Evolutionary conservation across 2,797 vertebrate genomes (phyloP).

Genomic region (Fistularia tabacaria): DNA sequence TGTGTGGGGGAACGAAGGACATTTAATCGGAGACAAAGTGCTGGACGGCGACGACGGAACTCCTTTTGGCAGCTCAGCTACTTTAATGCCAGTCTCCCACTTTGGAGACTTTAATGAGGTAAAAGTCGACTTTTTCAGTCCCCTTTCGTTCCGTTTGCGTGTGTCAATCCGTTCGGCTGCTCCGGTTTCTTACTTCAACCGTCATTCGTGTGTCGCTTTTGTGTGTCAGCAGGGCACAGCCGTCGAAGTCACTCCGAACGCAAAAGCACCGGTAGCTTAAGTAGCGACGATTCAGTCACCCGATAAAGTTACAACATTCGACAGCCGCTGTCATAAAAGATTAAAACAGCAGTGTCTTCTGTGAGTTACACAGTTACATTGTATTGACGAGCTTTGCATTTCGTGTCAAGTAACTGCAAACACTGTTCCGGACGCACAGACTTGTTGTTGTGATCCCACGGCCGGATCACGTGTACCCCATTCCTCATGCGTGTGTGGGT

Average conservation of each 20-base stretch:
- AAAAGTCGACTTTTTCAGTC: conserved; percentile 22
- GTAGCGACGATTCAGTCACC: too few relatives aligned
- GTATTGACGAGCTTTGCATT: conserved; percentile 6
- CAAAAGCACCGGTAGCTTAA: too few relatives aligned
- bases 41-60: conserved; percentile 7
- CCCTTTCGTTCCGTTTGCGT: neutral
- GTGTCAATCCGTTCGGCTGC: neutral
- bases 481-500: conserved; percentile 54
- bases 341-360: too few relatives aligned
- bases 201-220: conserved; percentile 13
- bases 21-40: conserved; percentile 38
- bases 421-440: neutral
- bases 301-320: too few relatives aligned
- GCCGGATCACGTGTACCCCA: conserved; percentile 69
- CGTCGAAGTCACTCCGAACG: neutral
- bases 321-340: too few relatives aligned
- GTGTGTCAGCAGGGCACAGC: neutral
- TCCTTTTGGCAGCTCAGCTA: neutral
- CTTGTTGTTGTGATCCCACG: conserved; percentile 63
- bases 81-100: conserved; percentile 34
- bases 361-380: too few relatives aligned
- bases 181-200: conserved; percentile 1
- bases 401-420: neutral
- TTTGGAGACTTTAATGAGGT: conserved; percentile 62
- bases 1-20: conserved; percentile 29